A percentile compares a stretch with the other conserved stretches of the same genome.
Evolutionary conservation across 2,888 invertebrate genomes (phyloP).

Genomic region (Psococerastis gibbosa): DNA sequence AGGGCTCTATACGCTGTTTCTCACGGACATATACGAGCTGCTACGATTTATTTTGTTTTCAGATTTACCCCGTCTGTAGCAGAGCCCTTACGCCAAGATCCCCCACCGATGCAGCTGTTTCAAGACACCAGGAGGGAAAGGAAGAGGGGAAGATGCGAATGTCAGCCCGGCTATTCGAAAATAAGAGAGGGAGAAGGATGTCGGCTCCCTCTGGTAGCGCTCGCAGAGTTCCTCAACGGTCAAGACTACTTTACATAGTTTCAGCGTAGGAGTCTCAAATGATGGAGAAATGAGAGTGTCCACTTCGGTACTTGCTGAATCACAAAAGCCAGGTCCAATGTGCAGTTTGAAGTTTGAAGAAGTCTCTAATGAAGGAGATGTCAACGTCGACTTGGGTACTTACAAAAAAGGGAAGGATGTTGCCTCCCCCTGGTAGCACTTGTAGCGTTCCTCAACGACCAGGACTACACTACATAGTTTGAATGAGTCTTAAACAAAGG

Average conservation of each 20-base stretch:
- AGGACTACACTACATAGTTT: conserved; percentile 8
- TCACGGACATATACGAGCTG: no score
- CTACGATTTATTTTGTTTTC: neutral
- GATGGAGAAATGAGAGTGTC: no score
- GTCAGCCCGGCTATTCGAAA: conserved; percentile 42
- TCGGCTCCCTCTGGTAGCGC: conserved; percentile 38
- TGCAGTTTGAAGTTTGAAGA: no score
- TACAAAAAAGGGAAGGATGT: conserved; percentile 28
- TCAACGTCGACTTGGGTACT: conserved; percentile 50
- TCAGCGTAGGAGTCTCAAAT: no score
- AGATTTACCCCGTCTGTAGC: conserved; percentile 13
- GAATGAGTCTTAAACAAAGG: no score
- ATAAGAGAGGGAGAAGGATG: conserved; percentile 27
- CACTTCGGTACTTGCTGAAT: no score
- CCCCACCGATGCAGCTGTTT: conserved; percentile 15
- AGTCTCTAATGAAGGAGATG: conserved; percentile 42
- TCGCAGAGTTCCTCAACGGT: conserved; percentile 44
- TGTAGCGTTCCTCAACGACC: conserved; percentile 42
- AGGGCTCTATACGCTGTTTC: no score
- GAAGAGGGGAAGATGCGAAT: conserved; percentile 40
- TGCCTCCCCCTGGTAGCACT: conserved; percentile 41
- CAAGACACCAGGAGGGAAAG: conserved; percentile 24
- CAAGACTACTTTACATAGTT: conserved; percentile 16
- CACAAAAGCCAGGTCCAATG: no score
- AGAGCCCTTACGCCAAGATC: conserved; percentile 17